A percentile compares a stretch with the other conserved stretches of the same genome.
phyloP scores from a whole-genome alignment of 92 coral and sea anemone genomes.

The Virgularia gustaviana region DNA sequence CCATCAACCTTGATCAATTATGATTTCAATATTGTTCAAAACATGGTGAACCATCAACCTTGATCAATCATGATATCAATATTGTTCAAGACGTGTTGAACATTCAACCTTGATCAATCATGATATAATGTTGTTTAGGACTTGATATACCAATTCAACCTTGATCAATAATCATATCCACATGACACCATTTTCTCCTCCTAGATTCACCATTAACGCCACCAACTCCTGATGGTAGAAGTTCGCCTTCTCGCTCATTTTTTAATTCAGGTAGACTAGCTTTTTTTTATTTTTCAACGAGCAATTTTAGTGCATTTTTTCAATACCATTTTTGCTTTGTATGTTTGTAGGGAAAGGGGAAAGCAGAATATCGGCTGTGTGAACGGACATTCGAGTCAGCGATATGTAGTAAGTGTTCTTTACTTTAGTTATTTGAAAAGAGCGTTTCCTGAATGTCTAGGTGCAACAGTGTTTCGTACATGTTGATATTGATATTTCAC shows the following conservation, averaged over 20 bases:
- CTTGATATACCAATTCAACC: background rate
- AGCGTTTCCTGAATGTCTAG: too few relatives aligned
- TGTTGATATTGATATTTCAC: too few relatives aligned
- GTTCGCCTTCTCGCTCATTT: constrained; percentile 13
- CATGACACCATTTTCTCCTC: background rate
- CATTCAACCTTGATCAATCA: too few relatives aligned
- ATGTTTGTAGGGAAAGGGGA: constrained; percentile 20
- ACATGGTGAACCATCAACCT: too few relatives aligned
- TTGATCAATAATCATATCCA: background rate
- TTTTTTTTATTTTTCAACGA: background rate
- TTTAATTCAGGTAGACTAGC: background rate
- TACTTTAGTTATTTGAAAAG: background rate
- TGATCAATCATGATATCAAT: too few relatives aligned
- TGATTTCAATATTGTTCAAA: too few relatives aligned
- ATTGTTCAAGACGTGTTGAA: too few relatives aligned
- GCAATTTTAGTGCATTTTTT: background rate
- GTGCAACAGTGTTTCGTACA: too few relatives aligned
- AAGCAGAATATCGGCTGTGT: constrained; percentile 24
- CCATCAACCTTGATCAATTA: too few relatives aligned
- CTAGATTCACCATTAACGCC: background rate
- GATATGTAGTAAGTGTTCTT: background rate
- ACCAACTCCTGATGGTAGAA: constrained; percentile 18
- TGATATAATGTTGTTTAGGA: background rate
- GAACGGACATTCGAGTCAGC: background rate
- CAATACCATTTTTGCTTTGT: background rate